Evolutionary conservation across 2,797 vertebrate genomes (phyloP), one percentile per base, ranked within the genome.

Genomic region (Halcyon chelicuti): DNA sequence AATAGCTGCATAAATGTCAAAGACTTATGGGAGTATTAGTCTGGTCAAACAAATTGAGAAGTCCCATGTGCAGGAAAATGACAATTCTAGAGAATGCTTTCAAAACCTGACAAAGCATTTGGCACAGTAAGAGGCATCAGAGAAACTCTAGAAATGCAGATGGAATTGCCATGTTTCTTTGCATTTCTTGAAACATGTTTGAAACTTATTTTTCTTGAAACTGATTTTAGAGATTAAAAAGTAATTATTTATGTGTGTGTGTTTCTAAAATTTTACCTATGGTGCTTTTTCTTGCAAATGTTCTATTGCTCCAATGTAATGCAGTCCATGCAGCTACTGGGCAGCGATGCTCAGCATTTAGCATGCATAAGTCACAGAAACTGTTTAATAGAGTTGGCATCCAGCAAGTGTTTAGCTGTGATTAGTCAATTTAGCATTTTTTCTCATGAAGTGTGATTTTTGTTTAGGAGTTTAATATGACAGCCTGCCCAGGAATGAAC

Each of bases 401-500:
- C 62, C 88, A 88, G 39, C 33, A 89, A 72, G 15, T 33, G 31
- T 90, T 94, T 76, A 92, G 15, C 25, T 88, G 52, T 40, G 93
- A 67, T 96, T 95, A 95, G 73, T 88, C 9, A 5, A 46, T 40
- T 80, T 72, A 92, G 7, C 29, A 29, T 71, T 94, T 86, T 86
- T 92, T 96, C 60, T 86, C 40, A 49, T 70, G 47, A 44, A 88
- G 10, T 29, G 33, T 31, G 14, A 75, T 93, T 63, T 39, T 94
- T 44, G 11, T 71, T 95, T 86, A 70, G 40, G 61, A 93, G 57
- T 70, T 83, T 80, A 77, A 71, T 46, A 29, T 86, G 42, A 91
- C 54, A 92, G 49, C 70, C 35, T 89, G 28, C 13, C 51, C 61
- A 39, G 44, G 58, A 89, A 47, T 55, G 79, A 94, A 88, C 47